Evolutionary conservation across 2,888 invertebrate species (phyloP).

Genomic region (Coronaproctus castanopsis): DNA sequence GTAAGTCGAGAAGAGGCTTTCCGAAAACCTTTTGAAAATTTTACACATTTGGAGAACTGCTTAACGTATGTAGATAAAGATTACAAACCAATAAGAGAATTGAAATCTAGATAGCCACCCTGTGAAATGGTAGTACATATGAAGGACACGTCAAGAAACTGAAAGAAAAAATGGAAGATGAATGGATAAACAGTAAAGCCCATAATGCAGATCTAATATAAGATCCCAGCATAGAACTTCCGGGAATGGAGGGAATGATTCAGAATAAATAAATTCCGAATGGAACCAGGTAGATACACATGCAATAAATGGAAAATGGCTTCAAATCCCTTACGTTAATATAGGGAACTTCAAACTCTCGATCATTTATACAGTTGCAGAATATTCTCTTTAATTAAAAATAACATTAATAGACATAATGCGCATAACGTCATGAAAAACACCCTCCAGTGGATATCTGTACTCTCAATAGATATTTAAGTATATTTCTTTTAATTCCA

Average conservation of each 20-base stretch:
- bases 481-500: too few relatives aligned
- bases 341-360: neutral
- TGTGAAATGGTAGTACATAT: too few relatives aligned
- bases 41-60: neutral
- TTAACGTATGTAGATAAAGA: too few relatives aligned
- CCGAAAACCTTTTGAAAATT: neutral
- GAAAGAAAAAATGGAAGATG: neutral
- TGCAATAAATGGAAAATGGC: neutral
- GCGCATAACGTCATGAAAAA: too few relatives aligned
- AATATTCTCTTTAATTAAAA: neutral
- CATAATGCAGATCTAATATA: too few relatives aligned
- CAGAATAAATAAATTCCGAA: neutral
- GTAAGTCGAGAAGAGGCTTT: neutral
- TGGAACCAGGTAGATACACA: neutral
- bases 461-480: too few relatives aligned
- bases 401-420: neutral
- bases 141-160: neutral
- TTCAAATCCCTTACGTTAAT: neutral
- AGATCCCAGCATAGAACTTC: too few relatives aligned
- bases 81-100: too few relatives aligned
- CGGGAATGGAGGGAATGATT: neutral
- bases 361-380: neutral
- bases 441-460: too few relatives aligned
- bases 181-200: too few relatives aligned
- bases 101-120: too few relatives aligned